Conservation (phyloP, 2,888 invertebrate species). For the Uloborus plumipes region DNA sequence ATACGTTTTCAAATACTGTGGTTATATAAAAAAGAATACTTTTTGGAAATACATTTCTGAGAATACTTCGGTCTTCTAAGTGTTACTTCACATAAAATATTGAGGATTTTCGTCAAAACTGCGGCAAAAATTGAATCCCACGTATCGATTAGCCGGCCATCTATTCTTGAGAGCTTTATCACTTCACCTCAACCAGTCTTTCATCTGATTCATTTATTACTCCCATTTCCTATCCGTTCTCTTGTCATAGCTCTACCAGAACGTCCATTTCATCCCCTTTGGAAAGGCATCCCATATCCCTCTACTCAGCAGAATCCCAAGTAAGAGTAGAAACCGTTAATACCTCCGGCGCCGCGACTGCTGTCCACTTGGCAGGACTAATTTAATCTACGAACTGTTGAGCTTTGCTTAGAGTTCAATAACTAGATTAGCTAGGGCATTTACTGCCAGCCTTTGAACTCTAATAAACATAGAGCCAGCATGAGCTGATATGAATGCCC, state of each 20-base stretch:
- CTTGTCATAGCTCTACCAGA: not conserved
- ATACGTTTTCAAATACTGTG: too few species aligned
- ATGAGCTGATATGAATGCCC: too few species aligned
- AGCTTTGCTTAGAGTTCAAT: slow-evolving; percentile 61
- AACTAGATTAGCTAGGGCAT: slow-evolving; percentile 54
- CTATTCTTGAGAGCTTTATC: too few species aligned
- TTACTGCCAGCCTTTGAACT: slow-evolving; percentile 47
- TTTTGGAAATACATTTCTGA: too few species aligned
- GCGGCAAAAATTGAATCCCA: too few species aligned
- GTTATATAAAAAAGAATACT: too few species aligned
- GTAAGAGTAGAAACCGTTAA: slow-evolving; percentile 54
- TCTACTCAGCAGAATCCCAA: slow-evolving; percentile 32
- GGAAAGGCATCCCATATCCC: slow-evolving; percentile 11
- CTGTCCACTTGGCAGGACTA: slow-evolving; percentile 54
- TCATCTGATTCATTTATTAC: not conserved
- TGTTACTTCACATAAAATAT: too few species aligned
- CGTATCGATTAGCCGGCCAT: too few species aligned
- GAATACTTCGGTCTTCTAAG: too few species aligned
- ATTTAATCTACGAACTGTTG: slow-evolving; percentile 57
- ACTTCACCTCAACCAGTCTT: not conserved
- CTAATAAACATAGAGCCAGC: slow-evolving; percentile 45
- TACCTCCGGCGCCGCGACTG: slow-evolving; percentile 47
- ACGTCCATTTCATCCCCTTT: slow-evolving; percentile 8
- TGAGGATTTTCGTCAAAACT: too few species aligned
- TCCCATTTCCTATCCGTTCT: not conserved